These are phyloP conservation scores for Portevinia maculata DNA, from an alignment of 2,888 invertebrate species.

Conservation along the genomic window DNA sequence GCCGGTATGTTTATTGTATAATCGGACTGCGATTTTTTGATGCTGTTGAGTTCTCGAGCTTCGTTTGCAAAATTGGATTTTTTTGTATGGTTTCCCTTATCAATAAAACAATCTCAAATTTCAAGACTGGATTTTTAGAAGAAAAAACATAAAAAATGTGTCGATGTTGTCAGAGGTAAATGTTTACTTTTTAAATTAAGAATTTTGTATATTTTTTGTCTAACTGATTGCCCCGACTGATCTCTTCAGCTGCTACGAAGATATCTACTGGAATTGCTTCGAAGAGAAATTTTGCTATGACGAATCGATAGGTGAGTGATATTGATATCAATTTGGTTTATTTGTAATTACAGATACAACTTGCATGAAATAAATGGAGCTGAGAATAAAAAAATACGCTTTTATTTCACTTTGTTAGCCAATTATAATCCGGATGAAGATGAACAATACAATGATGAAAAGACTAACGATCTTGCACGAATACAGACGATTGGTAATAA, in stretches of 20 bases:
- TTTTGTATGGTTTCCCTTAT: conserved; percentile 6
- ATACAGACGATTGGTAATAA: conserved; percentile 79
- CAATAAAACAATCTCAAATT: conserved; percentile 32
- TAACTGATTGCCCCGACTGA: conserved; percentile 52
- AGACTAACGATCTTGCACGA: conserved; percentile 79
- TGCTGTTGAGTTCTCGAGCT: conserved; percentile 33
- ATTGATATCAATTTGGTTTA: conserved; percentile 10
- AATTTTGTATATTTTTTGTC: conserved; percentile 30
- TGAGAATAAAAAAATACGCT: conserved; percentile 5
- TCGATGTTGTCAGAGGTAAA: conserved; percentile 82
- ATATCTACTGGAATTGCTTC: conserved; percentile 89
- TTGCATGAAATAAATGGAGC: background rate
- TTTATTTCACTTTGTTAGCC: conserved; percentile 76
- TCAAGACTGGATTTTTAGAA: conserved; percentile 22
- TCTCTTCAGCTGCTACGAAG: conserved; percentile 75
- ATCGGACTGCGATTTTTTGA: conserved; percentile 45
- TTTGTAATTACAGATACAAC: conserved; percentile 5
- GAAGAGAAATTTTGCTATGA: conserved; percentile 90
- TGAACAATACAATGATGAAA: conserved; percentile 79
- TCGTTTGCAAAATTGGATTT: conserved; percentile 26
- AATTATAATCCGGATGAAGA: conserved; percentile 83
- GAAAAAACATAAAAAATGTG: conserved; percentile 79
- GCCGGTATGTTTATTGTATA: conserved; percentile 52
- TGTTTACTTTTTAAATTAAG: conserved; percentile 31
- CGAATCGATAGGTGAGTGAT: conserved; percentile 86